Evolutionary conservation across 2,888 invertebrate genomes (phyloP), one percentile per base, ranked within the genome.

Genomic region (Calameuta pallipes): DNA sequence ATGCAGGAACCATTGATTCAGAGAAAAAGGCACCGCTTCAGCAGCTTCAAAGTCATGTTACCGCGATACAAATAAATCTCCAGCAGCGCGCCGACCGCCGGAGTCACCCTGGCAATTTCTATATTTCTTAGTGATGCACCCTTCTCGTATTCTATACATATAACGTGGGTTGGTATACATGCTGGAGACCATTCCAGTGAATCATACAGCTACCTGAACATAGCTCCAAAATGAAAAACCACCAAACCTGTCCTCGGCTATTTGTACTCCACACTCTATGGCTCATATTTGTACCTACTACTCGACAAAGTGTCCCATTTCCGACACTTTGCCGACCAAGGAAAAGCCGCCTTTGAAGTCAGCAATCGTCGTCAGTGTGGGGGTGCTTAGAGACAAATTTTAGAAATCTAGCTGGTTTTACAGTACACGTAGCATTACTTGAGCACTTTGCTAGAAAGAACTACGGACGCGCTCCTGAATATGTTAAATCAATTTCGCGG

Each of bases 61-160:
- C 56, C 56, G 56, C 71, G 71, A 71, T 31, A 71, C 71, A 71
- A 71, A 34, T 71, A 34, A 31, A 71, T 71, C 71, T 34, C 71
- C 71, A 13, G 71, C 34, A 34, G 71, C 13, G 71, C 31, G 71
- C 31, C 71, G 71, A 71, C 71, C 71, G 71, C 71, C 33, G 6
- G 71, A 31, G 33, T 31, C 71, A 71, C 71, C 71, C 71, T 34
- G 13, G 71, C 56, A 34, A 23, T 71, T 71, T 34, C 71, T 33
- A 71, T 71, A 31, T 71, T 71, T 71, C 71, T 71, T 71, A 56
- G 56, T 23, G 56, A 56, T 56, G 23, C 56, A 56, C 56, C 56
- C 56, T 56, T 56, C 56, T 56, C 9, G 23, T 56, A 56, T 56
- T 56, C 56, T 56, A 56, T 56, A 56, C 56, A 9, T 23, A 56